Evolutionary conservation across 30 jellyfish, hydroid and myxozoan species (phyloP), one percentile per base, ranked within the genome.

Genomic region (Rhopilema esculentum): DNA sequence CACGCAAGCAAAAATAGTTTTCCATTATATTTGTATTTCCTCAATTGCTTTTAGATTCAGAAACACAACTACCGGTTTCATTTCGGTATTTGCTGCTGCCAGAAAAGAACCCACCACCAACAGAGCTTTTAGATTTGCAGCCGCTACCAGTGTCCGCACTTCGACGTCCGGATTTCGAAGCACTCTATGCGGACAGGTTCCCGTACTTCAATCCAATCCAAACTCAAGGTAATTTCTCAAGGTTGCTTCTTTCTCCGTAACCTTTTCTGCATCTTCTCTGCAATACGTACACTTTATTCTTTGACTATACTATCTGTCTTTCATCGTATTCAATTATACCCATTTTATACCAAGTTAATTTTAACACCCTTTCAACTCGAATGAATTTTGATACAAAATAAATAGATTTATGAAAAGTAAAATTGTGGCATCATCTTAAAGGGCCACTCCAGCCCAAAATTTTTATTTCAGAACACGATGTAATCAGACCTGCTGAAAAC

Each of bases 91-190:
- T 96, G 86, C 83, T 90, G 31, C 67, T 96, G 40, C 99, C 99
- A 16, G 99, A 96, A 82, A 96, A 91, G 91, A 96, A 96, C 64
- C 97, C 99, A 2, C 99, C 99, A 8, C 98, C 98, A 0, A 96
- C 99, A 4, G 99, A 96, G 33, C 82, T 96, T 66, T 77, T 96
- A 23, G 99, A 96, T 83, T 75, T 96, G 72, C 99, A 96, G 49
- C 99, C 98, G 12, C 69, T 96, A 69, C 99, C 99, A 25, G 97
- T 96, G 22, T 91, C 98, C 19, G 97, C 99, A 4, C 70, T 96
- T 50, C 93, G 98, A 18, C 95, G 96, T 27, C 87, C 96, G 4
- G 97, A 88, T 64, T 96, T 96, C 51, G 99, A 96, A 69, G 96
- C 95, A 0, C 86, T 96, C 0, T 91, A 91, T 69, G 76, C 92